Base-by-base conservation (phyloP, 2,113 vertebrate species). In the Coregonus clupeaformis region DNA sequence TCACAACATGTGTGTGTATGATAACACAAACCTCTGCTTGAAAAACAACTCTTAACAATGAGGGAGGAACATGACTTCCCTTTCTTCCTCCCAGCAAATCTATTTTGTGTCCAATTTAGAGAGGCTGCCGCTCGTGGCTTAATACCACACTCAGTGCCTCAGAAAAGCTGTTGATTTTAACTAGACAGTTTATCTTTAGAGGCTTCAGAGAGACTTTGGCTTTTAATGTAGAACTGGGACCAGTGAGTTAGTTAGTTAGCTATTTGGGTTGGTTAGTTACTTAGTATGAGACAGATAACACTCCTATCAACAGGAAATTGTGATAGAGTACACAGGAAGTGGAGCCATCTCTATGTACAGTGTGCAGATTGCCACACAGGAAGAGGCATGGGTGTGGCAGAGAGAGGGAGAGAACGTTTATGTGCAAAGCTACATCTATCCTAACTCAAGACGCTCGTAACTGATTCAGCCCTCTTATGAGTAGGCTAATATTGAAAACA, bases 1-100 rank as follows among this genome's bases (percentile, higher is more conserved):
- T 42, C 65, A 71, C 74, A 36, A 67, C 80, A 36, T 76, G 80
- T 49, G 20, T 68, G n/a, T 29, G 22, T 47, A 29, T 65, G 57
- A 24, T 22, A 60, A 60, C 57, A 42, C 36, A 42, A 42, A n/a
- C 20, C 2, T 60, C 6, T 22, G 20, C 18, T 24, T 60, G n/a
- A 60, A 60, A 60, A 22, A 24, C 57, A 22, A 42, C 9, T 42
- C 57, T 60, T n/a, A 60, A 60, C 7, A 36, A 22, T 2, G 9
- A 16, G 18, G 60, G 47, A 59, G 14, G 27, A 7, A 16, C 9
- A 42, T 42, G 9, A 42, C 36, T 30, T 30, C 5, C 0, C 32
- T 36, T 36, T 11, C 11, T 0, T 42, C 36, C 36, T 11, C 30
- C 30, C 36, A 42, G 2, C 11, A 7, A 7, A 2, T 42, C 36